A percentile compares a stretch with the other conserved stretches of the same genome.
Evolutionary conservation across 2,888 invertebrate species (phyloP).

Genomic region (Chorisops tibialis): DNA sequence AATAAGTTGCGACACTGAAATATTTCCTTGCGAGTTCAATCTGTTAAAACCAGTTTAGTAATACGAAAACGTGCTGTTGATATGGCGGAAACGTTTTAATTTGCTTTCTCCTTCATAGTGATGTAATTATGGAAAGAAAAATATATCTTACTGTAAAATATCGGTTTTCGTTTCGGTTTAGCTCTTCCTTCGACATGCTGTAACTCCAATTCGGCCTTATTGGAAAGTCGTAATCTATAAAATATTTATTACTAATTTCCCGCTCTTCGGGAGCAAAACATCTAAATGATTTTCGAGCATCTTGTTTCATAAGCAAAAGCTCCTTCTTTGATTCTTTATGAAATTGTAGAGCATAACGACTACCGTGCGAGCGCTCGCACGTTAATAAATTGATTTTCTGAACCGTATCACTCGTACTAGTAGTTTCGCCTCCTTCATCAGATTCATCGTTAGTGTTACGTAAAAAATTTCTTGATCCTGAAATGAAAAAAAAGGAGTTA

Average conservation of each 20-base stretch:
- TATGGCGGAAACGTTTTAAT: no score
- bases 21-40: no score
- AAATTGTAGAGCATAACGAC: slow-evolving; percentile 78
- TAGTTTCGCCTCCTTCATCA: slow-evolving; percentile 16
- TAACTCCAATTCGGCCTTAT: slow-evolving; percentile 83
- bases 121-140: not conserved
- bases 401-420: slow-evolving; percentile 24
- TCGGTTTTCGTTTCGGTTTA: slow-evolving; percentile 76
- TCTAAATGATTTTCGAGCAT: slow-evolving; percentile 59
- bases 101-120: not conserved
- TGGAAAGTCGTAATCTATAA: slow-evolving; percentile 71
- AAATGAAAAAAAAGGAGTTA: no score
- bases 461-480: no score
- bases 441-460: not conserved
- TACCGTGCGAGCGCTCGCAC: slow-evolving; percentile 67
- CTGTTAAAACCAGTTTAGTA: no score
- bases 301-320: slow-evolving; percentile 62
- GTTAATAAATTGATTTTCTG: slow-evolving; percentile 47
- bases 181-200: slow-evolving; percentile 64
- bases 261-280: slow-evolving; percentile 59
- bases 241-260: slow-evolving; percentile 68
- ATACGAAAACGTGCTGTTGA: no score
- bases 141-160: slow-evolving; percentile 60
- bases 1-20: no score
- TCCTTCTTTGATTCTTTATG: slow-evolving; percentile 76